phyloP scores from a whole-genome alignment of 2,113 vertebrate species.

The Lasiurus borealis region DNA sequence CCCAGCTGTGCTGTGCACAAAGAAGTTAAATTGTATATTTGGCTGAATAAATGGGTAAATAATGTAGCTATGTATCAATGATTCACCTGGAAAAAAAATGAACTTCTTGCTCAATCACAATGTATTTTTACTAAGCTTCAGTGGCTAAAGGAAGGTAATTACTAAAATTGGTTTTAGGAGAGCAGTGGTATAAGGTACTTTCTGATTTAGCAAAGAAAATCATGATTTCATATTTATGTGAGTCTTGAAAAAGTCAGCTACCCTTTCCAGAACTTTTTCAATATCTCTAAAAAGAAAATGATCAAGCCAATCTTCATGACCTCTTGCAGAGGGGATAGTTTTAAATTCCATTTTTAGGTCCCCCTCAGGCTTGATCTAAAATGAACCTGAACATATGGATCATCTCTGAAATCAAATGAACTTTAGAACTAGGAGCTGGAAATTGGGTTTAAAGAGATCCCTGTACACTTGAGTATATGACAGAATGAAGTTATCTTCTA shows the following conservation, averaged over 20 bases:
- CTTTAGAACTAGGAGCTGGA: not conserved
- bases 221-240: not conserved
- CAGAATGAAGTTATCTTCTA: constrained; percentile 4
- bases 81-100: not conserved
- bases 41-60: not conserved
- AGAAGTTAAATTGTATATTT: not conserved
- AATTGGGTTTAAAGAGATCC: constrained; percentile 10
- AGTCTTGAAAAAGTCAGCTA: not conserved
- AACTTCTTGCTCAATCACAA: not conserved
- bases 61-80: not conserved
- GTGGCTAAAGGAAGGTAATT: not conserved
- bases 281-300: constrained; percentile 18
- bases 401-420: constrained; percentile 26
- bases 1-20: not conserved
- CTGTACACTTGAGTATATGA: not conserved
- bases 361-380: constrained; percentile 61
- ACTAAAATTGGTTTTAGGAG: not conserved
- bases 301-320: not conserved
- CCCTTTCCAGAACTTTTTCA: not conserved
- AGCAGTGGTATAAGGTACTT: not conserved
- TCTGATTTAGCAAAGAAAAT: constrained; percentile 18
- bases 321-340: not conserved
- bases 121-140: not conserved
- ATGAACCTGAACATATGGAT: constrained; percentile 51
- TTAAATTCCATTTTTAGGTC: constrained; percentile 49